Percentiles rank a stretch among this genome's conserved stretches.
Conservation (phyloP, 2,113 vertebrate species). For the Ibidorhyncha struthersii region DNA sequence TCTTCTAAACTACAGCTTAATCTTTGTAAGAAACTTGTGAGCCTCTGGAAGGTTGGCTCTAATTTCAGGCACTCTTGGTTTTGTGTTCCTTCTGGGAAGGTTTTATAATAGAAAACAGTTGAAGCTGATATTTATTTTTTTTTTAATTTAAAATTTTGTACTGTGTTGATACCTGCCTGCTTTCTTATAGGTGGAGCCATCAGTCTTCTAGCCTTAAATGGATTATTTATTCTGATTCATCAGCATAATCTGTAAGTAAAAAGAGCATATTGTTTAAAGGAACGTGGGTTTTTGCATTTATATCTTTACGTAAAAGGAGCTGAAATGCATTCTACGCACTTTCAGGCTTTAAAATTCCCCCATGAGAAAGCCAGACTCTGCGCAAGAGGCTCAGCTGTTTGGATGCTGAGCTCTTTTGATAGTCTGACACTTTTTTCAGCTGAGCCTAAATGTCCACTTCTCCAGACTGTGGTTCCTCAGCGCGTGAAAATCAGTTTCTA, state of each 20-base stretch:
- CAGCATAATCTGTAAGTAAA: slow-evolving; percentile 94
- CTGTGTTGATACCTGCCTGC: background rate
- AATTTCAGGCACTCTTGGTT: background rate
- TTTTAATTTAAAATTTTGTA: background rate
- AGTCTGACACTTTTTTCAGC: background rate
- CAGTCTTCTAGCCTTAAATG: slow-evolving; percentile 93
- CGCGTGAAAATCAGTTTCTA: background rate
- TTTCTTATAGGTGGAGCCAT: slow-evolving; percentile 87
- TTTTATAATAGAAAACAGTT: background rate
- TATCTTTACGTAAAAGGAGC: background rate
- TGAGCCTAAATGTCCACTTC: background rate
- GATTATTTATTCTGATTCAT: slow-evolving; percentile 93
- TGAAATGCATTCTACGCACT: background rate
- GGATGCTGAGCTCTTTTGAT: background rate
- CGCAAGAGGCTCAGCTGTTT: background rate
- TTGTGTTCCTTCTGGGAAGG: background rate
- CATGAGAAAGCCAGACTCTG: background rate
- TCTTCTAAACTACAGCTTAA: background rate
- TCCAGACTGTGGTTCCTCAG: background rate
- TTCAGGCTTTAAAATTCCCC: background rate
- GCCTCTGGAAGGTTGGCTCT: background rate
- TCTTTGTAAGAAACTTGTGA: background rate
- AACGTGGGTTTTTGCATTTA: background rate
- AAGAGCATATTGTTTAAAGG: background rate
- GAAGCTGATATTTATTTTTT: background rate